phyloP scores from a whole-genome alignment of 2,113 vertebrate species.

The Emberiza fucata region DNA sequence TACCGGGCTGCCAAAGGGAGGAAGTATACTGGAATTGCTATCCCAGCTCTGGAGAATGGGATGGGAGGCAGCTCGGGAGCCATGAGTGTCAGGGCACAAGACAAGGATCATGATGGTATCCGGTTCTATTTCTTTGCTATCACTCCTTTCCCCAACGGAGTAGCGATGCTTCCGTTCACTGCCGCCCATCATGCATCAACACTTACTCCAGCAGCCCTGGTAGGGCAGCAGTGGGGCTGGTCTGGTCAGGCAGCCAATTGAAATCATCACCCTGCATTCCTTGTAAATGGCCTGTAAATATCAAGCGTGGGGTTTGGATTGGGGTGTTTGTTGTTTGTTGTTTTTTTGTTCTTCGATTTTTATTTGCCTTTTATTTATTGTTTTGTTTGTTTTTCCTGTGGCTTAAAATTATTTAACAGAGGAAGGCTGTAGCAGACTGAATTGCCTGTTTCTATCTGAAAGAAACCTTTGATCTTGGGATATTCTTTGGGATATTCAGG shows the following conservation, averaged over 20 bases:
- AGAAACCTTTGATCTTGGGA: neutral
- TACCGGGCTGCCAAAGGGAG: neutral
- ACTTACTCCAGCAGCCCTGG: neutral
- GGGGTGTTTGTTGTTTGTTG: neutral
- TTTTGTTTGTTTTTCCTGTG: neutral
- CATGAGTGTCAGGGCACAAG: neutral
- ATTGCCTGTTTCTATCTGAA: neutral
- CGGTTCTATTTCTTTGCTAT: neutral
- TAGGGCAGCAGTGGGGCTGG: neutral
- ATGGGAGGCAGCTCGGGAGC: neutral
- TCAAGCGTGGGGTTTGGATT: neutral
- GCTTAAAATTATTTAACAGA: neutral
- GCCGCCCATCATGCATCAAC: neutral
- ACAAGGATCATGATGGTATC: neutral
- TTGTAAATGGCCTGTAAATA: neutral
- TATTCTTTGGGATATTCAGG: neutral
- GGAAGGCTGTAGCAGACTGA: neutral
- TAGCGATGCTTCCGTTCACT: neutral
- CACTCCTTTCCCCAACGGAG: fast-evolving
- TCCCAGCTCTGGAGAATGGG: neutral
- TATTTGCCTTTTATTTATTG: neutral
- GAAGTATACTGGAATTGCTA: neutral
- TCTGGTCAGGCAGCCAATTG: neutral
- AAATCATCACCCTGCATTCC: neutral
- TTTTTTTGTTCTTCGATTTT: neutral